Evolutionary conservation across 1,140 invertebrate genomes (phyloP), one percentile per base, ranked within the genome.

Genomic region (Lanistes nyassanus): DNA sequence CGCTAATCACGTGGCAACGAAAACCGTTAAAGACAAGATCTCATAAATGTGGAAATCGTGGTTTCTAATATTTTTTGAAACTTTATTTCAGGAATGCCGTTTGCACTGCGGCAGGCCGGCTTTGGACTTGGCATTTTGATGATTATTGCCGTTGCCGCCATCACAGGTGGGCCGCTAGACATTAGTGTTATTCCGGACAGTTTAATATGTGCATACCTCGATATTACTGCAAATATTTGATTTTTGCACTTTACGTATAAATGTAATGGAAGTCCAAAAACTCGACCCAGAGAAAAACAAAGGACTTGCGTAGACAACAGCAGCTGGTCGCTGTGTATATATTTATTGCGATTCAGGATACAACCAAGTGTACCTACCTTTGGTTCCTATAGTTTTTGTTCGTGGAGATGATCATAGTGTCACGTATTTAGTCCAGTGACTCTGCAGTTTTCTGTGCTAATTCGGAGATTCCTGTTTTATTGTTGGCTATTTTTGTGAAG

Each of bases 21-120:
- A 11, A 60, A 4, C 31, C 23, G 11, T 47, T 47, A 47, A 9
- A 47, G 5, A 42, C 5, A 47, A 47, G 19, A 47, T 16, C 2
- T 16, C 19, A 9, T 16, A 47, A 47, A 47, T 16, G 42, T n/a
- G n/a, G n/a, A n/a, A n/a, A n/a, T n/a, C n/a, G n/a, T n/a, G n/a
- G n/a, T 60, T 31, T 60, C 58, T 60, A 23, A 26, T 31, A 26
- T 31, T 60, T 7, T 34, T 36, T 67, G 26, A 31, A 19, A 62
- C 31, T 76, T 47, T 65, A 76, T 86, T 81, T 76, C 93, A 91
- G 94, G 94, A 56, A 95, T 96, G 86, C 94, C 95, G 31, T 96
- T 94, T 89, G 95, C 95, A 6, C 88, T 96, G 13, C 92, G 94
- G 80, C 92, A 95, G 84, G 93, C 95, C 67, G 95, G 95, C 36